Base-by-base conservation (phyloP, 2,888 invertebrate genomes). In the Phragmatobia fuliginosa region DNA sequence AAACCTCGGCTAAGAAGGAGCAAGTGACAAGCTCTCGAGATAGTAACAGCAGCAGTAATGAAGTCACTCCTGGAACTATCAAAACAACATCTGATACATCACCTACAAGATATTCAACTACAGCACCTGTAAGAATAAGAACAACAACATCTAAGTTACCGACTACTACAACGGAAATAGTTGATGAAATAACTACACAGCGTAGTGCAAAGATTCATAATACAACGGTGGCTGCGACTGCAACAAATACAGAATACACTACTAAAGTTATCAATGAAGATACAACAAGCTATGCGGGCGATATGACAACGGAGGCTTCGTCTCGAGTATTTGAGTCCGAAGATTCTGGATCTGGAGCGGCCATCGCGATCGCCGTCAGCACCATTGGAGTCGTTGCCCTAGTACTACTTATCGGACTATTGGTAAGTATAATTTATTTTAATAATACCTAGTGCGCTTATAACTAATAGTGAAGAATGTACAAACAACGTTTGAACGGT, bases 311-410 rank as follows among this genome's bases (percentile, higher is more conserved):
- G 68, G 94, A 90, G 82, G 90, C 87, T 41, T 91, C 88, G 36
- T 89, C 85, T 36, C 89, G 83, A 79, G 90, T 83, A 82, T 64
- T 88, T 25, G 84, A 87, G 7, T 91, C 87, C 11, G 94, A 93
- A 52, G 93, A 81, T 31, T 72, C 95, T 6, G 96, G 96, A 60
- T 96, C 96, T 0, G 97, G 97, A 69, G 97, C 97, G 8, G 97
- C 98, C 66, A 97, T 97, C 18, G 98, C 98, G 21, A 97, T 98
- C 72, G 96, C 97, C 11, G 97, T 98, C 72, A 97, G 98, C 78
- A 96, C 97, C 18, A 97, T 98, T 68, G 98, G 97, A 11, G 97
- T 97, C 25, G 95, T 97, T 65, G 97, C 98, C 62, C 92, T 98
- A 67, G 93, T 98, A 59, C 92, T 98, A 18, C 94, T 98, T n/a